These are phyloP conservation scores for Volucella zonaria DNA, from an alignment of 2,888 invertebrate species.

Conservation along the genomic window DNA sequence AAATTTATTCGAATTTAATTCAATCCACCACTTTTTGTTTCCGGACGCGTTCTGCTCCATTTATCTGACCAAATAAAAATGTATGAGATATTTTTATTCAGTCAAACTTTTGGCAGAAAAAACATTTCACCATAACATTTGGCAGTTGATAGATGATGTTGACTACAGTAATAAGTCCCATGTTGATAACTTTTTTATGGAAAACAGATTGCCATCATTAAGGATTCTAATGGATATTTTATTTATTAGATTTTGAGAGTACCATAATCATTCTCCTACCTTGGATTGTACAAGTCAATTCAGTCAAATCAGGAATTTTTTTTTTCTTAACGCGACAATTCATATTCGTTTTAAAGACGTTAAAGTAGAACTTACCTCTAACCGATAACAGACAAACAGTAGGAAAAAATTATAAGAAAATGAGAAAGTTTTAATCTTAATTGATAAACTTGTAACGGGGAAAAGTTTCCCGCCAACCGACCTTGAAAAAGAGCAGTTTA, in stretches of 20 bases:
- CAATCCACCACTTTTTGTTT: slow-evolving; percentile 30
- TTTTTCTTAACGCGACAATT: not conserved
- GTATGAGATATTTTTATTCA: slow-evolving; percentile 44
- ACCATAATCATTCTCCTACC: not conserved
- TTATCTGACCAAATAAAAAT: slow-evolving; percentile 51
- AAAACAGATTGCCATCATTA: slow-evolving; percentile 58
- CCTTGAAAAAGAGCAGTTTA: slow-evolving; percentile 53
- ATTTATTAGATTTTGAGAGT: slow-evolving; percentile 53
- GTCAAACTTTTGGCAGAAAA: slow-evolving; percentile 13
- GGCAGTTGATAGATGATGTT: slow-evolving; percentile 49
- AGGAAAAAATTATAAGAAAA: slow-evolving; percentile 7
- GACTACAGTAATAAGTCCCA: slow-evolving; percentile 1
- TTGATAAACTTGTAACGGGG: slow-evolving; percentile 66
- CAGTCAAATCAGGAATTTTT: not conserved
- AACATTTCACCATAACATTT: not conserved
- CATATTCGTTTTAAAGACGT: not conserved
- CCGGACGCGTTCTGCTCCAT: slow-evolving; percentile 38
- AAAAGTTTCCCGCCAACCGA: slow-evolving; percentile 62
- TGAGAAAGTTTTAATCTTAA: slow-evolving; percentile 62
- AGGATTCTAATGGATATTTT: slow-evolving; percentile 66
- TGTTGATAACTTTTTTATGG: slow-evolving; percentile 63
- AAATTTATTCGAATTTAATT: slow-evolving; percentile 62
- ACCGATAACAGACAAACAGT: slow-evolving; percentile 29
- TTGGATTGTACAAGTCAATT: not conserved
- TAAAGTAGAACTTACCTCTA: slow-evolving; percentile 7